These are phyloP conservation scores for Cerastis leucographa DNA, from an alignment of 2,888 invertebrate genomes.

Conservation along the genomic window DNA sequence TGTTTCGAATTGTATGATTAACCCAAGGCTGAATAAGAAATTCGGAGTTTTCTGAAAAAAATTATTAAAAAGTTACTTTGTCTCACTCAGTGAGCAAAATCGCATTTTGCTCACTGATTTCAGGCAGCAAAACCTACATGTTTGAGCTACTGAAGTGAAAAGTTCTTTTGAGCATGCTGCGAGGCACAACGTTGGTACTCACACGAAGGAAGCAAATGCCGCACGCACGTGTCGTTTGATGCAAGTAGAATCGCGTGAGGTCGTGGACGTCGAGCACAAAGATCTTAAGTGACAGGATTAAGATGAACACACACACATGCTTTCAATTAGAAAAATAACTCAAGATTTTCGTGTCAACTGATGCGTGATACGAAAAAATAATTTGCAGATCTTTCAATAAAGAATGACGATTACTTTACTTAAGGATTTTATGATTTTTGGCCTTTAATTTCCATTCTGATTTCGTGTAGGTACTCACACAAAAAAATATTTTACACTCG, in stretches of 20 bases:
- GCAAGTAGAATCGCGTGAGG: not conserved
- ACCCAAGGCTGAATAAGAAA: no score
- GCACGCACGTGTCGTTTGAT: not conserved
- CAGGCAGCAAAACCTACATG: no score
- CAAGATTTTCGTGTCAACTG: not conserved
- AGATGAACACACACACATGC: conserved; percentile 1
- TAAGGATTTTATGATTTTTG: not conserved
- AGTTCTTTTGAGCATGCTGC: not conserved
- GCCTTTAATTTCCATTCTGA: not conserved
- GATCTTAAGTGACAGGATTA: conserved; percentile 4
- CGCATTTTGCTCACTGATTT: no score
- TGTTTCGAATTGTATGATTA: no score
- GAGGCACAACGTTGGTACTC: not conserved
- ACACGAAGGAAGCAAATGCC: not conserved
- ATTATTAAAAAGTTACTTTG: no score
- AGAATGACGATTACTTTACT: not conserved
- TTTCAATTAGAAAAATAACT: conserved; percentile 8
- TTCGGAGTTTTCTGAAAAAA: no score
- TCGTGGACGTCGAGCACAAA: not conserved
- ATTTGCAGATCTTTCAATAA: not conserved
- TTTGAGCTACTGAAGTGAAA: no score
- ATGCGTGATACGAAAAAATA: not conserved
- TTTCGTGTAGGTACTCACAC: not conserved
- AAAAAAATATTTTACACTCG: not conserved
- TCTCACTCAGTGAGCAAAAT: no score